Base-by-base conservation (phyloP, 2,888 invertebrate genomes). In the Limnephilus lunatus region DNA sequence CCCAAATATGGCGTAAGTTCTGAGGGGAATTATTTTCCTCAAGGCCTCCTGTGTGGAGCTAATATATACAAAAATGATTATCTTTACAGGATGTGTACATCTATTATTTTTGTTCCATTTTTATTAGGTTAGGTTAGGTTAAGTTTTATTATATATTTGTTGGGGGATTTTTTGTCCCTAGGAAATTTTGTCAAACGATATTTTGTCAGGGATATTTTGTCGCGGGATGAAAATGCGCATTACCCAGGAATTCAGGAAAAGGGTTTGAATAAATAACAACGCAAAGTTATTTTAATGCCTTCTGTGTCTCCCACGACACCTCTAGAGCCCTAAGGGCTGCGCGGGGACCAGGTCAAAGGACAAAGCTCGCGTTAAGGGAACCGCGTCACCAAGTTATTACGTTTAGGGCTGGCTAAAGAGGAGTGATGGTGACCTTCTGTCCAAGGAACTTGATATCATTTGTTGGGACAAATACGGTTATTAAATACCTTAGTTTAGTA, bases 261-360 rank as follows among this genome's bases (percentile, higher is more conserved):
- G 48, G 86, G 39, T 86, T 44, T 86, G 86, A 86, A 86, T 86
- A 86, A 86, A 86, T 86, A 44, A 86, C 19, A 86, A n/a, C 30
- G 44, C 68, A n/a, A 44, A 86, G 39, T 86, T 86, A 86, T 86
- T 86, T 86, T 86, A 86, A 86, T 25, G 44, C 86, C 48, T n/a
- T 39, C n/a, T 44, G 86, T 30, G 86, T 30, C 5, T 44, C 44
- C 86, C 39, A 3, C 86, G n/a, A n/a, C 30, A 44, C 86, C 44
- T 44, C 82, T 31, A 19, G 82, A n/a, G 85, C 85, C 11, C 44
- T 25, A 39, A n/a, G 85, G 31, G 82, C 82, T 25, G 83, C 11
- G 83, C 15, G 25, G 32, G 14, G 83, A 19, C 83, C 12, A 32
- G 83, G 83, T 31, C 83, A 25, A 39, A 32, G 83, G 83, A 19